Evolutionary conservation across 2,888 invertebrate species (phyloP).

Genomic region (Oeneis ivallda): DNA sequence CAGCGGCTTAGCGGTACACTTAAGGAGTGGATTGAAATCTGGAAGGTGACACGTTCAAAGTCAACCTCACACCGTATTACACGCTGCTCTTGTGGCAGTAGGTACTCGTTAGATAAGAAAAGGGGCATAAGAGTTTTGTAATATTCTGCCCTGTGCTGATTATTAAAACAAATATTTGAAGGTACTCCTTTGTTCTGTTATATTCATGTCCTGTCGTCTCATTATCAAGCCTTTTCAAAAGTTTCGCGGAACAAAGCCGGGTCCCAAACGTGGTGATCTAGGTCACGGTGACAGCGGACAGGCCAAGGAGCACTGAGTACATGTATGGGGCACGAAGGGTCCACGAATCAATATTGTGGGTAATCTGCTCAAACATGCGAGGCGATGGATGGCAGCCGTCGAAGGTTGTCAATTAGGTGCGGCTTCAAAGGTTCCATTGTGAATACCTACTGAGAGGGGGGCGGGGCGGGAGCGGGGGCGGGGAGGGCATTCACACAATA

Average conservation of each 20-base stretch:
- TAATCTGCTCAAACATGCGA: conserved; percentile 15
- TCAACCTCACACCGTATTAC: too few species aligned
- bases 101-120: too few species aligned
- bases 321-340: not conserved
- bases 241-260: not conserved
- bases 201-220: too few species aligned
- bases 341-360: conserved; percentile 6
- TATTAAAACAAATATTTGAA: too few species aligned
- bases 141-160: too few species aligned
- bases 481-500: not conserved
- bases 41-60: too few species aligned
- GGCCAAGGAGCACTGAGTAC: not conserved
- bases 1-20: too few species aligned
- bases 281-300: not conserved
- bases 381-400: not conserved
- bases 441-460: not conserved
- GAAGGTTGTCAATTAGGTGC: conserved; percentile 18
- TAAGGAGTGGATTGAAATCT: too few species aligned
- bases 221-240: too few species aligned
- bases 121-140: too few species aligned
- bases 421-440: conserved; percentile 17
- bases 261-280: not conserved
- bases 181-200: too few species aligned
- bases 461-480: not conserved
- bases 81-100: too few species aligned